phyloP scores from a whole-genome alignment of 2,113 vertebrate genomes.

The Athene noctua region DNA sequence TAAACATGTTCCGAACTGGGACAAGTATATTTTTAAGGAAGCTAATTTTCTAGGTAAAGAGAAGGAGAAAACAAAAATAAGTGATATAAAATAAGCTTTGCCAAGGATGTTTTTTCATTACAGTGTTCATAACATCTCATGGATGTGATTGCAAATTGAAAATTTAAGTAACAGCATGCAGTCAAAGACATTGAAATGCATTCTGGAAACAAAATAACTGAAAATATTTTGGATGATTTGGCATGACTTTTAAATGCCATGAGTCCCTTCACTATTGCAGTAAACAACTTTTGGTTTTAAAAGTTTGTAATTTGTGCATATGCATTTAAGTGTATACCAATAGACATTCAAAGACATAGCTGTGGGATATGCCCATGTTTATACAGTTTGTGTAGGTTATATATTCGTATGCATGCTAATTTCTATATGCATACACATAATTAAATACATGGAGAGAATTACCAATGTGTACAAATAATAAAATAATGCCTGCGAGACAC shows the following conservation, averaged over 20 bases:
- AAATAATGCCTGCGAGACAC: background rate
- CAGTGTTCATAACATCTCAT: background rate
- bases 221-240: background rate
- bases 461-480: background rate
- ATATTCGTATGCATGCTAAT: background rate
- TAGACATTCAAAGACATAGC: fast-evolving
- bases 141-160: background rate
- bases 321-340: background rate
- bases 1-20: background rate
- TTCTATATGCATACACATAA: fast-evolving
- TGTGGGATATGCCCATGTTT: fast-evolving
- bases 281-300: background rate
- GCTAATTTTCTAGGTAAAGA: background rate
- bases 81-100: background rate
- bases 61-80: background rate
- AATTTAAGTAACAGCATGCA: background rate
- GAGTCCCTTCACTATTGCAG: background rate
- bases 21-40: background rate
- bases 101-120: background rate
- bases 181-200: background rate
- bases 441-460: fast-evolving
- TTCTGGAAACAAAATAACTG: background rate
- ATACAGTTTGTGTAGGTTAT: fast-evolving
- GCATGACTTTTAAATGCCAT: background rate
- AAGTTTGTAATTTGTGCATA: background rate